phyloP scores from a whole-genome alignment of 2,888 invertebrate genomes.

The Linnaemya tessellans region DNA sequence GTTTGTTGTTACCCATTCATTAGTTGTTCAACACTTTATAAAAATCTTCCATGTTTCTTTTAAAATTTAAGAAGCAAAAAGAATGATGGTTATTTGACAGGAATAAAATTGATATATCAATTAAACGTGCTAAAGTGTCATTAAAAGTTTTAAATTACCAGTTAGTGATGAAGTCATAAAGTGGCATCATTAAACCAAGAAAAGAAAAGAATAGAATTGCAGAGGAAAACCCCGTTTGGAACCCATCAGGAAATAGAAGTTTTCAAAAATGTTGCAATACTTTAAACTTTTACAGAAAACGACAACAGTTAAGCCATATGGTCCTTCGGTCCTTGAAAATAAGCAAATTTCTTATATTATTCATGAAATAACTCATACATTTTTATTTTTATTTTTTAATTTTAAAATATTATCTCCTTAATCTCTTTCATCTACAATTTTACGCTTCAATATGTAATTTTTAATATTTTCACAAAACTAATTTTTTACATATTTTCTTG shows the following conservation, averaged over 20 bases:
- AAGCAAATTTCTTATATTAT: not conserved
- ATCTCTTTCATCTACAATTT: not conserved
- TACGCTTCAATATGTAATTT: not conserved
- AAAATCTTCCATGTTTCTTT: conserved; percentile 33
- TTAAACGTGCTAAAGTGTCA: conserved; percentile 32
- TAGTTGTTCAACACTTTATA: conserved; percentile 60
- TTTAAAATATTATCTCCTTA: not conserved
- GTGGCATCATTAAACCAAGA: not conserved
- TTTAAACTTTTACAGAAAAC: too few relatives aligned
- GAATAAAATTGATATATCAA: conserved; percentile 35
- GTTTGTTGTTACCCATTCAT: conserved; percentile 41
- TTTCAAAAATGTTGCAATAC: too few relatives aligned
- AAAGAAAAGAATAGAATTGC: too few relatives aligned
- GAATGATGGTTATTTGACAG: conserved; percentile 22
- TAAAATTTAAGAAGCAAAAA: not conserved
- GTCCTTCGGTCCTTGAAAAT: not conserved
- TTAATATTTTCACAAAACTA: not conserved
- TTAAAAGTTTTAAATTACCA: conserved; percentile 35
- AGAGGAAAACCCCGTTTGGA: too few relatives aligned
- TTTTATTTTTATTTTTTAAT: not conserved
- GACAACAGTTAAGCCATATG: not conserved
- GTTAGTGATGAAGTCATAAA: not conserved
- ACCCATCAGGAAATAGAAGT: too few relatives aligned
- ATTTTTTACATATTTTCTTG: not conserved
- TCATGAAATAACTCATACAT: not conserved